Evolutionary conservation across 2,113 vertebrate species (phyloP).

Genomic region (Bujurquina vittata): DNA sequence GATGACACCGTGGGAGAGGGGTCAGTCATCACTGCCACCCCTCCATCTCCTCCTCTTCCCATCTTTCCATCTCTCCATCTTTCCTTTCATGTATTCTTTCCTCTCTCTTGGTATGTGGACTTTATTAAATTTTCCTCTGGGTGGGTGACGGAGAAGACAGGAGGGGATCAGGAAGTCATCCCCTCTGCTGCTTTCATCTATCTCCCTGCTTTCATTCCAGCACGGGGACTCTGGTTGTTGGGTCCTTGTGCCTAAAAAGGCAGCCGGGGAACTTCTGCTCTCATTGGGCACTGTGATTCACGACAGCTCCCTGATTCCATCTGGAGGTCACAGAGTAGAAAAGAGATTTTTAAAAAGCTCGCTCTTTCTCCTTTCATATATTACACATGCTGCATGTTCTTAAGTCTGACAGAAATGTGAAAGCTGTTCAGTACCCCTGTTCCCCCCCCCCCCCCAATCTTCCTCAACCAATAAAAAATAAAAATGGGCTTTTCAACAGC

Average conservation of each 20-base stretch:
- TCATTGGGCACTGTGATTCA: slow-evolving; percentile 44
- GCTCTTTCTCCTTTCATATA: slow-evolving; percentile 17
- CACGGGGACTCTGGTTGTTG: slow-evolving; percentile 50
- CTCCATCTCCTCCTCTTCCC: slow-evolving; percentile 56
- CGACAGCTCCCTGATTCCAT: slow-evolving; percentile 58
- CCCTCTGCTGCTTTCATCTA: slow-evolving; percentile 74
- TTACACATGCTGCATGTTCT: slow-evolving; percentile 19
- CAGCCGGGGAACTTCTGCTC: slow-evolving; percentile 60
- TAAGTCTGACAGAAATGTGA: slow-evolving; percentile 22
- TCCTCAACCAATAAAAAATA: slow-evolving; percentile 53
- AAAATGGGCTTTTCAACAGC: slow-evolving; percentile 48
- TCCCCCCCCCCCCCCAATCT: slow-evolving; percentile 41
- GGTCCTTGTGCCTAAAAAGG: slow-evolving; percentile 61
- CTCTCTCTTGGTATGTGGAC: slow-evolving; percentile 77
- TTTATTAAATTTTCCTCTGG: slow-evolving; percentile 81
- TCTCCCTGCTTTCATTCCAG: slow-evolving; percentile 69
- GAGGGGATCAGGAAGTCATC: slow-evolving; percentile 70
- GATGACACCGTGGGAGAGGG: slow-evolving; percentile 71
- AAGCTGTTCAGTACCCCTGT: slow-evolving; percentile 21
- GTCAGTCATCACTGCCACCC: slow-evolving; percentile 74
- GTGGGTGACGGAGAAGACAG: slow-evolving; percentile 75
- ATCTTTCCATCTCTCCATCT: slow-evolving; percentile 64
- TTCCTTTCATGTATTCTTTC: slow-evolving; percentile 75
- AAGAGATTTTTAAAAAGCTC: slow-evolving; percentile 40
- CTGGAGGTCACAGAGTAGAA: slow-evolving; percentile 59